Conservation (phyloP, 30 jellyfish, hydroid and myxozoan genomes). For the Chironex yamaguchii region DNA sequence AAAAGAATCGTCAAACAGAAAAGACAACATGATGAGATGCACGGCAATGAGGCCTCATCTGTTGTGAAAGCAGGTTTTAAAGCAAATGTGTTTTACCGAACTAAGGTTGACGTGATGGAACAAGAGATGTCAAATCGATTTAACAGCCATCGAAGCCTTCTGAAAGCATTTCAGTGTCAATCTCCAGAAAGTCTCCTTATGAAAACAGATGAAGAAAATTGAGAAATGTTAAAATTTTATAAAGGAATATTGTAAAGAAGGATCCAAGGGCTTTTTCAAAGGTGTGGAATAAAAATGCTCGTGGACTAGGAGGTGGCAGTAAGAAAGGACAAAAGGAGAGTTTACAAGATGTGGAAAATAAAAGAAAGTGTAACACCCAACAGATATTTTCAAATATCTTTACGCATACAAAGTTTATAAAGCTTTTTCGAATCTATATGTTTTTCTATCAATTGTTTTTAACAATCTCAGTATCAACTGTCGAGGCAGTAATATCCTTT, state of each 20-base stretch:
- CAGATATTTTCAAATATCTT: background rate
- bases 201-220: constrained; percentile 13
- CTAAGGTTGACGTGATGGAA: no score
- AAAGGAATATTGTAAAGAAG: constrained; percentile 1
- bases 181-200: constrained; percentile 23
- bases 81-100: no score
- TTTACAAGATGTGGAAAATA: background rate
- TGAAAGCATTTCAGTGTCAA: constrained; percentile 15
- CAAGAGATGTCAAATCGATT: constrained; percentile 2
- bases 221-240: background rate
- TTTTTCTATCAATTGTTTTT: background rate
- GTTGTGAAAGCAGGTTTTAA: no score
- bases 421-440: background rate
- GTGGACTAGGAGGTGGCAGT: background rate
- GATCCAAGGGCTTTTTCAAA: constrained; percentile 2
- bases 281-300: background rate
- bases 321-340: background rate
- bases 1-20: no score
- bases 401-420: background rate
- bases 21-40: no score
- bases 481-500: constrained; percentile 7
- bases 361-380: background rate
- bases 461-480: background rate
- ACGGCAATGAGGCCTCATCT: no score
- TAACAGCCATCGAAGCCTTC: background rate